These are phyloP conservation scores for Orientallactaga bullata DNA, from an alignment of 2,113 vertebrate genomes.

Conservation along the genomic window DNA sequence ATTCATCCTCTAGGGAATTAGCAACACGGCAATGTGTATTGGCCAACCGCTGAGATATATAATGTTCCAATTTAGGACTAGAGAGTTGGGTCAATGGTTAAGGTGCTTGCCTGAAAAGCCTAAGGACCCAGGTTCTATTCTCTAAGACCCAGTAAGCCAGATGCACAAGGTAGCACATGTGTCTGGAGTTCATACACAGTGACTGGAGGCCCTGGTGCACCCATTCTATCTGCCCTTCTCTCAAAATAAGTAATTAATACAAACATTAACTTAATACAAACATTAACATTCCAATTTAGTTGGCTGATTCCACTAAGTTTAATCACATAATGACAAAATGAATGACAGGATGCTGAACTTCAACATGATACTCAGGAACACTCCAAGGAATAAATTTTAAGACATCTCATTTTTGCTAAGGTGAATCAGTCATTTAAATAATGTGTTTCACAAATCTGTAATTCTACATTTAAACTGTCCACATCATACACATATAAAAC, in stretches of 20 bases:
- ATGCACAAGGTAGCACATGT: too few relatives aligned
- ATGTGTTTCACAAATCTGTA: background rate
- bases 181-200: too few relatives aligned
- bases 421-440: conserved; percentile 46
- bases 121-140: too few relatives aligned
- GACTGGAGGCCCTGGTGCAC: too few relatives aligned
- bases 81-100: too few relatives aligned
- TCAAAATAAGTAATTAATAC: too few relatives aligned
- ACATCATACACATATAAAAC: background rate
- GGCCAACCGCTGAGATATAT: background rate
- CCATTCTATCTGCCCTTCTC: too few relatives aligned
- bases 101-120: too few relatives aligned
- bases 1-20: background rate
- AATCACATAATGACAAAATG: conserved; percentile 23
- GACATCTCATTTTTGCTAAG: conserved; percentile 31
- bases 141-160: too few relatives aligned
- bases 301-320: background rate
- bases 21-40: background rate
- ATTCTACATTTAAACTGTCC: conserved; percentile 42
- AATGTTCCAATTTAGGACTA: background rate
- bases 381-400: conserved; percentile 38
- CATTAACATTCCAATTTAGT: background rate
- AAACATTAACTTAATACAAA: too few relatives aligned
- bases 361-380: background rate
- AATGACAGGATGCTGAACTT: background rate